A percentile compares a stretch with the other conserved stretches of the same genome.
phyloP scores from a whole-genome alignment of 2,888 invertebrate genomes.

The Arge pagana region DNA sequence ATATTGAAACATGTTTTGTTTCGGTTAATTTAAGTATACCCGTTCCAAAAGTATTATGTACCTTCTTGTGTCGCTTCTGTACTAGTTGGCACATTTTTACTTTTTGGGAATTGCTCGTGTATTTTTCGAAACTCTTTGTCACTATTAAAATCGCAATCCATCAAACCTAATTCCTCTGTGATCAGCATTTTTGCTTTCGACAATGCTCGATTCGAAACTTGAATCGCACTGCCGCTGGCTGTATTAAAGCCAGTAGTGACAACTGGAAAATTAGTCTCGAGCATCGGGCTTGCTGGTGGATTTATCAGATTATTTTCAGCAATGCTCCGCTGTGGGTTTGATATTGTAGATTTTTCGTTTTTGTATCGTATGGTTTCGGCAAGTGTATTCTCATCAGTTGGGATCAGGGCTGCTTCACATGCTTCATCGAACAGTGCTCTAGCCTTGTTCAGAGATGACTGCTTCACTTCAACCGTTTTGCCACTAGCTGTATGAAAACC shows the following conservation, averaged over 20 bases:
- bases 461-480: constrained; percentile 29
- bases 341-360: constrained; percentile 21
- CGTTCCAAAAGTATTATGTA: no score
- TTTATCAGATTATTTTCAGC: no score
- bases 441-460: constrained; percentile 27
- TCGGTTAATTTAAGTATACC: no score
- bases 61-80: no score
- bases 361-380: no score
- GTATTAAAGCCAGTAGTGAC: constrained; percentile 30
- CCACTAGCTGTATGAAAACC: constrained; percentile 37
- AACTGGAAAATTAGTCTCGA: no score
- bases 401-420: neutral
- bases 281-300: no score
- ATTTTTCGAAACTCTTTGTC: no score
- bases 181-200: constrained; percentile 27
- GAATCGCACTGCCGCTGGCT: constrained; percentile 36
- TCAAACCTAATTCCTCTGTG: neutral
- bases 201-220: constrained; percentile 31
- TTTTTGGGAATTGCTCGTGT: no score
- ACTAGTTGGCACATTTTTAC: no score
- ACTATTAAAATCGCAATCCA: neutral
- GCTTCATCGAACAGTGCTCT: constrained; percentile 23
- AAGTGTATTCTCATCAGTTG: no score
- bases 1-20: neutral
- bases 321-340: no score